These are phyloP conservation scores for Trissoscelio sp. DNA, from an alignment of 2,888 invertebrate genomes.

Conservation along the genomic window DNA sequence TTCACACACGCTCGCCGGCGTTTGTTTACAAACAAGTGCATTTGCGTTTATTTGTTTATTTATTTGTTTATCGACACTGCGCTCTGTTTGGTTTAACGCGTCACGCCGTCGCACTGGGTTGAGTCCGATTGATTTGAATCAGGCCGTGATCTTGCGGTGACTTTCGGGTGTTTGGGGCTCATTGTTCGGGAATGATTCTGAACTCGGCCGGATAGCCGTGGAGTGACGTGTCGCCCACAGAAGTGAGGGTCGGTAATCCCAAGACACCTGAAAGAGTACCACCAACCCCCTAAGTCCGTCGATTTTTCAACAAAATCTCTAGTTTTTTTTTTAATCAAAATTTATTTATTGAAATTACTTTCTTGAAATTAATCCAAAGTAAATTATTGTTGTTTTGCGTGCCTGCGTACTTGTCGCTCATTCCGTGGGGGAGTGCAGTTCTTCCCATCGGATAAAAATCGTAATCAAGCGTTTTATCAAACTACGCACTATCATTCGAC, in stretches of 20 bases:
- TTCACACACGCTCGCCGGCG: constrained; percentile 48
- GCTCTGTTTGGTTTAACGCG: constrained; percentile 53
- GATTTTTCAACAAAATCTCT: constrained; percentile 41
- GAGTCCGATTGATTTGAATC: constrained; percentile 63
- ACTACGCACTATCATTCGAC: constrained; percentile 70
- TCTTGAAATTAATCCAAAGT: not conserved
- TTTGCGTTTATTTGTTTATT: constrained; percentile 41
- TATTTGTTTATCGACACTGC: constrained; percentile 60
- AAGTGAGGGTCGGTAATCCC: constrained; percentile 79
- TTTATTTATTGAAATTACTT: constrained; percentile 3
- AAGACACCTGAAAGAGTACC: constrained; percentile 80
- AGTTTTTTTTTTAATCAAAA: constrained; percentile 3
- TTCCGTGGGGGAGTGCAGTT: constrained; percentile 53
- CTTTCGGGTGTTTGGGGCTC: constrained; percentile 71
- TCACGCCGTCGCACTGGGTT: constrained; percentile 50
- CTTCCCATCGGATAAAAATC: constrained; percentile 57
- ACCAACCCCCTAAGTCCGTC: constrained; percentile 79
- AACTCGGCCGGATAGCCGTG: constrained; percentile 80
- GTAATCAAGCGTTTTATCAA: constrained; percentile 64
- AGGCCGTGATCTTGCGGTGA: constrained; percentile 66
- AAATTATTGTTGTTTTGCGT: constrained; percentile 41
- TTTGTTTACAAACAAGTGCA: constrained; percentile 57
- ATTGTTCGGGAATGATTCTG: constrained; percentile 82
- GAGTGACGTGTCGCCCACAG: constrained; percentile 77
- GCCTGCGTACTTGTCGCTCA: constrained; percentile 46